These are phyloP conservation scores for Sphinx pinastri DNA, from an alignment of 2,888 invertebrate genomes.

Conservation along the genomic window DNA sequence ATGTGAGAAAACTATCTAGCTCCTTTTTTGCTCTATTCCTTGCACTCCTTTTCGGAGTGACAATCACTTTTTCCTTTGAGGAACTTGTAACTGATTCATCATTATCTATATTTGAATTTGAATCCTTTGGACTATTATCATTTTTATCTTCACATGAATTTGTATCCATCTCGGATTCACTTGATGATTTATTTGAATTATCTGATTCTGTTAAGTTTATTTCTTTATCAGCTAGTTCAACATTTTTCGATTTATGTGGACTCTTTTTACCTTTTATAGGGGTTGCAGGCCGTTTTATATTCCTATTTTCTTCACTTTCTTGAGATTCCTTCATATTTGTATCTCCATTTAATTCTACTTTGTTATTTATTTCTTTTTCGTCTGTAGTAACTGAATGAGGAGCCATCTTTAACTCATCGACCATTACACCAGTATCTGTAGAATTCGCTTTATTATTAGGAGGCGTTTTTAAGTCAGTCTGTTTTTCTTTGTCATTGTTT, in stretches of 20 bases:
- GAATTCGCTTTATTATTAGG: slow-evolving; percentile 17
- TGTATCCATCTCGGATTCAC: slow-evolving; percentile 29
- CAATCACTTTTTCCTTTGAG: slow-evolving; percentile 31
- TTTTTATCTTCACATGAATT: slow-evolving; percentile 28
- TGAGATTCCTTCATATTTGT: neutral
- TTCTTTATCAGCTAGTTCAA: slow-evolving; percentile 4
- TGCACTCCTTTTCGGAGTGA: slow-evolving; percentile 60
- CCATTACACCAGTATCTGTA: slow-evolving; percentile 37
- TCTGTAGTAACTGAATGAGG: neutral
- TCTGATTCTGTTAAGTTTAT: neutral
- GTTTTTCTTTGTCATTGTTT: slow-evolving; percentile 13
- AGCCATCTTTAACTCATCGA: slow-evolving; percentile 41
- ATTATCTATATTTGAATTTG: slow-evolving; percentile 16
- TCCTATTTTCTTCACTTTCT: neutral
- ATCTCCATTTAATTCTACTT: too few species aligned
- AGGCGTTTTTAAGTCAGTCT: slow-evolving; percentile 21
- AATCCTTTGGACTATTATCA: slow-evolving; percentile 25
- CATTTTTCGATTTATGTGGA: neutral
- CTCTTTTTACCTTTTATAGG: neutral
- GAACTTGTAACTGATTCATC: slow-evolving; percentile 29
- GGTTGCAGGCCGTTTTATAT: neutral
- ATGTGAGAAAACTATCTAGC: slow-evolving; percentile 51
- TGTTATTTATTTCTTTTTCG: too few species aligned
- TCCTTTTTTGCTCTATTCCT: slow-evolving; percentile 55
- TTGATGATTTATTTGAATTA: slow-evolving; percentile 30